Base-by-base conservation (phyloP, 1,140 invertebrate genomes). In the Medauroidea extradentata region DNA sequence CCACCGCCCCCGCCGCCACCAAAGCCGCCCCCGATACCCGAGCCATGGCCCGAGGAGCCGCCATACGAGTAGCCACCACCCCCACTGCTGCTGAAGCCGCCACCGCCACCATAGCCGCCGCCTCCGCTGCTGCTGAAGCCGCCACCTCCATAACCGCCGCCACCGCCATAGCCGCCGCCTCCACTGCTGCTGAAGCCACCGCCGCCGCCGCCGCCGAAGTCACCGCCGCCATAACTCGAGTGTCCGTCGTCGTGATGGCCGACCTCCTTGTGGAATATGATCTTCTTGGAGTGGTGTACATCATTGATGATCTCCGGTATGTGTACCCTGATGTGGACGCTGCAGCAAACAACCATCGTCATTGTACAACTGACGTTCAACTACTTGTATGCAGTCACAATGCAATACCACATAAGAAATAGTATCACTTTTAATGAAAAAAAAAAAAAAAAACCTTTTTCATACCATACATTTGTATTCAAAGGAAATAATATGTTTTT, bases 261-360 rank as follows among this genome's bases (percentile, higher is more conserved):
- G n/a, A 29, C 50, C 23, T 51, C 23, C 16, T 62, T 53, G 38
- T 65, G 63, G 3, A 1, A 34, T 5, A 52, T 21, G 16, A 52
- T 34, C 38, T 52, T 52, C 50, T 52, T 52, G 25, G 27, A n/a
- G 50, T 52, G 50, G 50, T 52, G 50, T 3, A 52, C 25, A 29
- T 52, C 50, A 21, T 52, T 52, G 50, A 52, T 52, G 16, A 52
- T 52, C 25, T 52, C 25, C 16, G 50, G 50, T 3, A 52, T 16
- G 21, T 52, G 50, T 5, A 52, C 50, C 21, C 25, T 52, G 16
- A 52, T 52, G 50, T 52, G 50, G 50, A 52, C 50, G 50, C 50
- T 52, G 50, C 11, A n/a, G 8, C 43, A 57, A 39, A 57, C 19
- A 24, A 16, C 4, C 29, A 34, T 4, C 29, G 29, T 34, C 29